Conservation (phyloP, 1,140 invertebrate genomes). For the Brachystomella parvula region DNA sequence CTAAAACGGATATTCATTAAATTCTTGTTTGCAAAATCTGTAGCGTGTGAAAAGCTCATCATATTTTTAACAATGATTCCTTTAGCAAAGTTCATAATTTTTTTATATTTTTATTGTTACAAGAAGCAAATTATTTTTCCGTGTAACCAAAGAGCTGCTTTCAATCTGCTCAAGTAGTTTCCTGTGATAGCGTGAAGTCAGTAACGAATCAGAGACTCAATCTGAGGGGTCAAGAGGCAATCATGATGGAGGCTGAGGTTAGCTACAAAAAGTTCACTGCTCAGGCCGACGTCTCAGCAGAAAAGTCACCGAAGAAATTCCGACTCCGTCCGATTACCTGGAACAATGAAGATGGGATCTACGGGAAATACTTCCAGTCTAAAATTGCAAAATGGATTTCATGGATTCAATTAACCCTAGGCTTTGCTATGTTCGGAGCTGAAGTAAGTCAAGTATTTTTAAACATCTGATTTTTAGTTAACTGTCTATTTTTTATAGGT, state of each 20-base stretch:
- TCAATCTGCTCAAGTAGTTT: not conserved
- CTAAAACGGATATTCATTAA: too few relatives aligned
- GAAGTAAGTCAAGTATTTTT: not conserved
- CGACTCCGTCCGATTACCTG: conserved; percentile 7
- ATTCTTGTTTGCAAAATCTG: too few relatives aligned
- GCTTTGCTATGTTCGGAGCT: conserved; percentile 14
- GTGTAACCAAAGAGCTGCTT: not conserved
- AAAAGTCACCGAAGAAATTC: too few relatives aligned
- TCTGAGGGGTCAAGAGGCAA: not conserved
- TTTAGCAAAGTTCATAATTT: too few relatives aligned
- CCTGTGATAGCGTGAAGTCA: not conserved
- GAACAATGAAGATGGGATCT: conserved; percentile 13
- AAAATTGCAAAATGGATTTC: conserved; percentile 5
- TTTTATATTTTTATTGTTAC: too few relatives aligned
- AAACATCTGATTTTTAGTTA: not conserved
- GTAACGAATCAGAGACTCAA: conserved; percentile 4
- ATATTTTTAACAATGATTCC: too few relatives aligned
- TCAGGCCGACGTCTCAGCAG: too few relatives aligned
- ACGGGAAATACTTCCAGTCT: conserved; percentile 12
- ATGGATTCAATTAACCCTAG: conserved; percentile 13
- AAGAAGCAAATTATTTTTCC: not conserved
- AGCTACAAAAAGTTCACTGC: too few relatives aligned
- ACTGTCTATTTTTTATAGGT: not conserved
- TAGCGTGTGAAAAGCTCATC: too few relatives aligned
- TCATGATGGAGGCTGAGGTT: conserved; percentile 15